Evolutionary conservation across 1,140 invertebrate genomes (phyloP).

Genomic region (Drosophila ogumai): DNA sequence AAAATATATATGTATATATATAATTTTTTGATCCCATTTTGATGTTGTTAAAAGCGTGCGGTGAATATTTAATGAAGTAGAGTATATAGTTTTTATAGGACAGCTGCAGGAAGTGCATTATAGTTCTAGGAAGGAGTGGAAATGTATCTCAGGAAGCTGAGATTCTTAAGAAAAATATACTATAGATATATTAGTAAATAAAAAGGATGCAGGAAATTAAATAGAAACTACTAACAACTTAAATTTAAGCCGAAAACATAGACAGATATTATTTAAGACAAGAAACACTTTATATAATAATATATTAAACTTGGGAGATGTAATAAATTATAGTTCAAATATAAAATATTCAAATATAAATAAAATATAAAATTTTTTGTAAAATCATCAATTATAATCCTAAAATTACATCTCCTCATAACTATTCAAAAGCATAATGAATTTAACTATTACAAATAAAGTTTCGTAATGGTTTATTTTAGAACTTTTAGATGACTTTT

Average conservation of each 20-base stretch:
- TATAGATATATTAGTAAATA: too few species aligned
- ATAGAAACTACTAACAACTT: too few species aligned
- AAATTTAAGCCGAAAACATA: too few species aligned
- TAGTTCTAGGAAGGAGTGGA: neutral
- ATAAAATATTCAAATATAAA: too few species aligned
- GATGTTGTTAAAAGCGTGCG: conserved; percentile 15
- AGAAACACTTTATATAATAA: too few species aligned
- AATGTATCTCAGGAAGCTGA: neutral
- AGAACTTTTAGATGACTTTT: conserved; percentile 7
- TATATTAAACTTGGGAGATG: too few species aligned
- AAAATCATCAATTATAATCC: neutral
- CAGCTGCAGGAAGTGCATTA: conserved; percentile 1
- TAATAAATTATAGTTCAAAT: too few species aligned
- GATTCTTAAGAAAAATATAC: neutral
- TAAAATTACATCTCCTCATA: neutral
- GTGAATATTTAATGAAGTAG: conserved; percentile 13
- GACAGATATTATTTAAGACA: too few species aligned
- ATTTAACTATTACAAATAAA: neutral
- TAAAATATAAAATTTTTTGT: too few species aligned
- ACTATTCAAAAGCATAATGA: neutral
- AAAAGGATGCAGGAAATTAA: too few species aligned
- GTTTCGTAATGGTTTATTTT: conserved; percentile 4
- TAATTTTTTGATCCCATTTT: conserved; percentile 38
- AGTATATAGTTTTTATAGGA: neutral
- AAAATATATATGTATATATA: too few species aligned